phyloP scores from a whole-genome alignment of 2,888 invertebrate genomes.

The Dyspetes luteomarginatus region DNA sequence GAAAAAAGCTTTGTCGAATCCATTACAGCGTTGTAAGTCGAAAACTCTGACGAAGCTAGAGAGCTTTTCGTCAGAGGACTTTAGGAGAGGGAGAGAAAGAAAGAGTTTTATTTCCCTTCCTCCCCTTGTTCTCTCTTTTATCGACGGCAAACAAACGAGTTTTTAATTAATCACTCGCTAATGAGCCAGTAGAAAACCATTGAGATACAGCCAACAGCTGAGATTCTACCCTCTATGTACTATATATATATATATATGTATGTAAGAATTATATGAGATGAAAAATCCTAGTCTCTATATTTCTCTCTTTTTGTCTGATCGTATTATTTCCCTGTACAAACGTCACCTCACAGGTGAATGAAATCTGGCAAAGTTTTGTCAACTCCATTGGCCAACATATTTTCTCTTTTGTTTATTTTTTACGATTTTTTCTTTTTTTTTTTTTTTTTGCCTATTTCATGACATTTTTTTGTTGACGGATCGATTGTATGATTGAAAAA shows the following conservation, averaged over 20 bases:
- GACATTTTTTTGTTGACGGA: no score
- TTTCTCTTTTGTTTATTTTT: no score
- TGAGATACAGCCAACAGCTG: conserved; percentile 1
- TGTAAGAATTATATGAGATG: neutral
- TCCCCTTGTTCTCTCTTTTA: conserved; percentile 43
- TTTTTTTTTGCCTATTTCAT: no score
- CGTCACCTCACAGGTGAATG: no score
- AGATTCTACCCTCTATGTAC: neutral
- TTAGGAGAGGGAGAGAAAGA: conserved; percentile 45
- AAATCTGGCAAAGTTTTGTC: no score
- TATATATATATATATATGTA: neutral
- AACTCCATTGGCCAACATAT: no score
- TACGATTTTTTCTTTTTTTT: no score
- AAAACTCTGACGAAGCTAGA: conserved; percentile 39
- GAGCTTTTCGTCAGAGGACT: conserved; percentile 23
- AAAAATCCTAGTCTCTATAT: neutral
- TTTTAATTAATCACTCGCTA: conserved; percentile 82
- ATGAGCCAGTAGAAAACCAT: conserved; percentile 73
- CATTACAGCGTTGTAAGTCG: conserved; percentile 58
- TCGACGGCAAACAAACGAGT: conserved; percentile 75
- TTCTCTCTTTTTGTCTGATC: neutral
- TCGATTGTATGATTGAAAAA: no score
- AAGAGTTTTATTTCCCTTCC: conserved; percentile 36
- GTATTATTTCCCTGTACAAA: no score
- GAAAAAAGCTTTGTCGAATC: conserved; percentile 77